Evolutionary conservation across 1,140 invertebrate species (phyloP), one percentile per base, ranked within the genome.

Genomic region (Acromyrmex echinatior): DNA sequence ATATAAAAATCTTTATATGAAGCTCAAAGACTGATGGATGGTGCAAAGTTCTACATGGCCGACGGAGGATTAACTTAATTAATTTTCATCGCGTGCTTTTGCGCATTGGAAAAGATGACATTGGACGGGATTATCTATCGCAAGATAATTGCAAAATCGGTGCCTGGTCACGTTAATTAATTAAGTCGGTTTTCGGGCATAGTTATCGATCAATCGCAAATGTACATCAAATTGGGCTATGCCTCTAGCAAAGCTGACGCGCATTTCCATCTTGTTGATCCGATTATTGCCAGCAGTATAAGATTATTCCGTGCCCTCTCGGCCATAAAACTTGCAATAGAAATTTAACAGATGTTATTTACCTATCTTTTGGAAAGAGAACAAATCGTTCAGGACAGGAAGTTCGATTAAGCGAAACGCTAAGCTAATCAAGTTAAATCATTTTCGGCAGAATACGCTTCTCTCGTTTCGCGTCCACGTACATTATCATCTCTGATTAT

Each of bases 401-500:
- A 65, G 6, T 79, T n/a, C 10, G 12, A 45, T 62, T 45, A 28
- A 56, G 56, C 5, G 7, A n/a, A 18, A 68, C 49, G 14, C 9
- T 18, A 25, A 39, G 9, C 49, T 49, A 66, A 49, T 2, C 65
- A n/a, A 70, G n/a, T 56, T 25, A 4, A 49, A 28, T 12, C 28
- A 31, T 60, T 62, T 60, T 82, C 39, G 60, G 14, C 3, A 18
- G 25, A 7, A 73, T 58, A 12, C 2, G 3, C 6, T 31, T 60
- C 12, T 60, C 53, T 60, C 35, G 10, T 58, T 18, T 0, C n/a
- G 10, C 21, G 25, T 10, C 3, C 12, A 2, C 45, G 3, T 60
- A 21, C 39, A 62, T 84, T 62, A 84, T 76, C 80, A 62, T 82
- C 56, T 3, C 25, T 74, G 80, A 84, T 62, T 62, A 62, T 74